Evolutionary conservation across 2,888 invertebrate genomes (phyloP), one percentile per base, ranked within the genome.

Genomic region (Melinopterus prodromus): DNA sequence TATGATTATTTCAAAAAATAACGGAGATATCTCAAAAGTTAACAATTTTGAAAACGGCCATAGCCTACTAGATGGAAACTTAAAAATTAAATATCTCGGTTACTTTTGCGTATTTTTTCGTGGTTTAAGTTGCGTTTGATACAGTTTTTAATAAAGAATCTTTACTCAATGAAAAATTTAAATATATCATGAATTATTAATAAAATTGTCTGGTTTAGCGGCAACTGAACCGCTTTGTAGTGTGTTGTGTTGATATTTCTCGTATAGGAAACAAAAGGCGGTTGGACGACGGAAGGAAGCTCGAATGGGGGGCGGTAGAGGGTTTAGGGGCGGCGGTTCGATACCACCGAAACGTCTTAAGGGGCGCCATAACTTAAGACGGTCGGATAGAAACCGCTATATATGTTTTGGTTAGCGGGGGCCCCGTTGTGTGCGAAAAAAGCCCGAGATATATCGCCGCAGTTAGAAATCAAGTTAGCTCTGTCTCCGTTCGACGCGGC

Each of bases 391-490:
- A 87, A 88, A 89, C 88, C 88, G 88, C 88, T 89, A 88, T 88
- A 89, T 88, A 88, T 88, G 89, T 89, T 89, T 88, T 87, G 88
- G 88, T 88, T 88, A 86, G 86, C 86, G 85, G 86, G 84, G 85
- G 86, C 86, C 86, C 86, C 85, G 85, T 26, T 35, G 72, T 53
- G 53, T 53, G 53, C 85, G 84, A 86, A 87, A 87, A 87, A 87
- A 86, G 83, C 84, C 84, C 82, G 84, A 87, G 88, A 88, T 88
- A 88, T 88, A 88, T 88, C 84, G 88, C 86, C 85, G 83, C 85
- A 84, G 87, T 86, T 86, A 84, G 85, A 85, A 85, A 86, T 86
- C 85, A 85, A 83, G 82, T 78, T 78, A 78, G 38, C 71, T n/a
- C 35, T 76, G 80, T 78, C 79, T 70, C 71, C 26, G 74, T 80